Conservation (phyloP, 1,140 invertebrate species). For the Danaus melanippus region DNA sequence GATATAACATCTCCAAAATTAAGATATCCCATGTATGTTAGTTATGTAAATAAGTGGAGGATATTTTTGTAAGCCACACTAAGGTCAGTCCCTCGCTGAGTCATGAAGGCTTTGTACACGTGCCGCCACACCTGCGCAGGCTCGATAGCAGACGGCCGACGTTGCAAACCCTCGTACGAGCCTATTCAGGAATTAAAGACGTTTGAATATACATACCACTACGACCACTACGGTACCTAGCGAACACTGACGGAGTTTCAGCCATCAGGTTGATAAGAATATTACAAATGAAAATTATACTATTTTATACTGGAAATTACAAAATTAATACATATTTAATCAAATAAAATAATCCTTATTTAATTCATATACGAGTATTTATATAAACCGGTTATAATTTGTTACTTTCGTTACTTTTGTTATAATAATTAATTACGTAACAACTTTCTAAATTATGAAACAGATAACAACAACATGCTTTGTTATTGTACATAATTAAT, state of each 20-base stretch:
- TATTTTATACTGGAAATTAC: too few relatives aligned
- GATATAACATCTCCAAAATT: too few relatives aligned
- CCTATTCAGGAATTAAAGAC: neutral
- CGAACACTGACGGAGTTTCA: too few relatives aligned
- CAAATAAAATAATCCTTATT: too few relatives aligned
- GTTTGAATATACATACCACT: constrained; percentile 1
- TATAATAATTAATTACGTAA: constrained; percentile 7
- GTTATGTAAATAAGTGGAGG: constrained; percentile 6
- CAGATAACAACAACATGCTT: constrained; percentile 8
- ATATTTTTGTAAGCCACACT: constrained; percentile 25
- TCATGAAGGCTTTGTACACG: constrained; percentile 39
- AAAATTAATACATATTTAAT: too few relatives aligned
- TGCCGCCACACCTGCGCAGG: constrained; percentile 42
- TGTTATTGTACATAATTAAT: constrained; percentile 4
- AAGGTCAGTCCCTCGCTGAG: constrained; percentile 27
- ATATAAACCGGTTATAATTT: too few relatives aligned
- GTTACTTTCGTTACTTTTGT: neutral
- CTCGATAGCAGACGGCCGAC: constrained; percentile 15
- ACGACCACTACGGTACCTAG: neutral
- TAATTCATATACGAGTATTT: too few relatives aligned
- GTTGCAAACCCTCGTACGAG: constrained; percentile 9
- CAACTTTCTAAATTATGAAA: constrained; percentile 5
- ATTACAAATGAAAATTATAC: too few relatives aligned
- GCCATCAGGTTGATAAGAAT: too few relatives aligned
- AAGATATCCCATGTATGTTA: too few relatives aligned